Evolutionary conservation across 2,113 vertebrate species (phyloP), one percentile per base, ranked within the genome.

Genomic region (Oostethus manadensis): DNA sequence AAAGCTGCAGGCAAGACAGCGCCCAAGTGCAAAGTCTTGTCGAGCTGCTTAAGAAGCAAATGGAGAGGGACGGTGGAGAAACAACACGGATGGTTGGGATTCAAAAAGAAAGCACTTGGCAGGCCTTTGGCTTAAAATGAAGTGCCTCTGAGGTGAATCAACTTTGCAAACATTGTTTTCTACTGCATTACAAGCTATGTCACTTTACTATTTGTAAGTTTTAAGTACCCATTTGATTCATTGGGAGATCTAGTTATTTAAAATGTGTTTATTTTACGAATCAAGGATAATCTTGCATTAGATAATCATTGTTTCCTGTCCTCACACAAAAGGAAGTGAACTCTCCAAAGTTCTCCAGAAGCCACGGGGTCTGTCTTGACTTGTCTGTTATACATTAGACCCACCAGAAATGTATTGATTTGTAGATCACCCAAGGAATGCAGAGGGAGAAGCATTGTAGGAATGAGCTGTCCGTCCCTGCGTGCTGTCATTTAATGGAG

Each of bases 1-100:
- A 40, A 55, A 42, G 53, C 53, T 55, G 53, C 53, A 40, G 53
- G 35, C 53, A 40, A 20, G 13, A 35, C 35, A 21, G 13, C 21
- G 53, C 53, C 40, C 33, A 40, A 55, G 53, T 55, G 53, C 53
- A 55, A 40, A 55, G 13, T 55, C 53, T 55, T 55, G 53, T 55
- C 18, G 35, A 38, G 53, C 13, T 20, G 35, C 35, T 40, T 33
- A 38, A 55, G 53, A 11, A 54, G 51, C 10, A 54, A 54, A 54
- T 35, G 17, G 51, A 54, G 51, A 18, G 53, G 40, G 53, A 40
- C 35, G 13, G 33, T 55, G 35, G 40, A 55, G 18, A 55, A 55
- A 55, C 10, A 11, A 35, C 53, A 40, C 53, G 40, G 53, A 18
- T 55, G 53, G n/a, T 55, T 40, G n/a, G 10, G 21, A n/a, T 40